Base-by-base conservation (phyloP, 2,797 vertebrate genomes). In the Labroides dimidiatus region DNA sequence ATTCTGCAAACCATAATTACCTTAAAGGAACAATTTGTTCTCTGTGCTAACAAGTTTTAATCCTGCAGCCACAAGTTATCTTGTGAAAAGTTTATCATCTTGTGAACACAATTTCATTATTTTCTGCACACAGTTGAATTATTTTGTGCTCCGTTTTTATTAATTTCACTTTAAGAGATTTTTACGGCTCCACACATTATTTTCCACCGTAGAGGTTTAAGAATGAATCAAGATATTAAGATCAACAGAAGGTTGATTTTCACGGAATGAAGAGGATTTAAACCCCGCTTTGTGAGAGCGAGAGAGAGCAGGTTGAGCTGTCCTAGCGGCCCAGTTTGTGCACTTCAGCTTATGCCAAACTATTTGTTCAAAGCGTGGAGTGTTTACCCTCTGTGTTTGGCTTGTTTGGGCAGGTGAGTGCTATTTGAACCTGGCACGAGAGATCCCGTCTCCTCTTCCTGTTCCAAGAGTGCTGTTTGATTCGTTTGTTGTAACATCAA, bases 381-480 rank as follows among this genome's bases (percentile, higher is more conserved):
- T 41, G 60, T 77, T 85, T 61, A 44, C 63, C 61, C 21, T 47
- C 49, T 57, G 12, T 41, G 51, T 62, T 52, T 20, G 27, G 19
- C 55, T 75, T 78, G 54, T 64, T 72, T 59, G 30, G 48, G 61
- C 61, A 64, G 62, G 68, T 70, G 45, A 67, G 44, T 41, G 66
- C 45, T 62, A 64, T 77, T 51, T 11, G 10, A 72, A 72, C 24
- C 54, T 53, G 61, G 48, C 44, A 53, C 20, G 2, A 45, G 15
- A 65, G 56, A 45, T 27, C 13, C 44, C 11, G 42, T 20, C n/a
- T 69, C 17, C 6, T n/a, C n/a, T 14, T 54, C 15, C 10, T 23
- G 17, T 64, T 75, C 59, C 53, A 39, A 37, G 2, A 17, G 14
- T 47, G 60, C 17, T 37, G 56, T 2, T n/a, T 1, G 16, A 47